Evolutionary conservation across 2,113 vertebrate genomes (phyloP), one percentile per base, ranked within the genome.

Genomic region (Cariama cristata): DNA sequence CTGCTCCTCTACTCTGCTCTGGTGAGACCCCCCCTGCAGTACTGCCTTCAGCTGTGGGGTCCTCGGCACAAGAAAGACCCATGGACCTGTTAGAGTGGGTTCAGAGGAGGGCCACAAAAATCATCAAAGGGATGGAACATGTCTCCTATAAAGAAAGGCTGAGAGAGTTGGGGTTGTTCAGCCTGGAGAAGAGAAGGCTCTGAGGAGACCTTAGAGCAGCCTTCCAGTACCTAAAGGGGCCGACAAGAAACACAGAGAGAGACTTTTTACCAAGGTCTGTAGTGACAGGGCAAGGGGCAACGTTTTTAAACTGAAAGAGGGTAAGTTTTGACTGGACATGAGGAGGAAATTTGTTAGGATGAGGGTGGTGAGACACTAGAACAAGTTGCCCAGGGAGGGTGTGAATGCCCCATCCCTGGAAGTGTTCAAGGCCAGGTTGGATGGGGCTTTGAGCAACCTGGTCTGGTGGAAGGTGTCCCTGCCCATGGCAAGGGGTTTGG

Each of bases 11-110:
- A 0, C 64, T 60, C 35, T 0, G 2, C 32, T 22, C 35, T 79
- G 3, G 3, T 40, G 59, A 59, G 28, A 52, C 22, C 33, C 12
- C 33, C 1, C 20, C 44, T 49, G 56, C 1, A 71, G n/a, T 9
- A 0, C 32, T 42, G 42, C 0, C 0, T 60, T 9, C 74, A 22
- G 28, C 28, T 87, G 21, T 49, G 42, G 8, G 1, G 6, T 0
- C 19, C 15, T 1, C 35, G 9, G 2, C 33, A 27, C 3, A 6
- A 11, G 50, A 28, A 26, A 4, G 26, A 47, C 28, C 50, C 27
- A 8, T 19, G 23, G 45, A 53, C 7, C 32, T 40, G 27, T 47
- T 88, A 9, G 14, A 88, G 20, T 0, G 0, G 1, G 18, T 44
- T 19, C 63, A 93, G 50, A 52, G 32, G 8, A 44, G 38, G 21